Percentiles rank a stretch among this genome's conserved stretches.
These are phyloP conservation scores for Penelope pileata DNA, from an alignment of 2,113 vertebrate genomes.

Conservation along the genomic window DNA sequence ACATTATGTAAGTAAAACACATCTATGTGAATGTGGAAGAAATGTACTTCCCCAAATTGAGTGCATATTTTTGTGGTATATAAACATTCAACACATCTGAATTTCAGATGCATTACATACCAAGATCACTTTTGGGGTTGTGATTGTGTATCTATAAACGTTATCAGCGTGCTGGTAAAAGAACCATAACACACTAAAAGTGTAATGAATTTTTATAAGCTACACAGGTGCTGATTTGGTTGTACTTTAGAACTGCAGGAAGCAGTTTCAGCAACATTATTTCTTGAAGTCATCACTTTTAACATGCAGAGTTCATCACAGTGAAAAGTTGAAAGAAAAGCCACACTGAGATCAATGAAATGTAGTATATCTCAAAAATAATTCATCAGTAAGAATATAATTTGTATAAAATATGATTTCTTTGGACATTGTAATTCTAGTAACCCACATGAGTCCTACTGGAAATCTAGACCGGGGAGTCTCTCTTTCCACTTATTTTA, in stretches of 20 bases:
- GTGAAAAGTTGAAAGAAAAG: not conserved
- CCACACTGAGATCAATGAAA: not conserved
- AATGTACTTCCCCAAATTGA: not conserved
- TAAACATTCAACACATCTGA: not conserved
- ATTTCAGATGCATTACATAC: not conserved
- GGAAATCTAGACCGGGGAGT: not conserved
- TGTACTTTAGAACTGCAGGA: not conserved
- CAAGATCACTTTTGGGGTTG: not conserved
- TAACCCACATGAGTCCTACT: not conserved
- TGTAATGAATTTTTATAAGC: not conserved
- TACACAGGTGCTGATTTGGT: not conserved
- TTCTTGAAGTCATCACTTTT: not conserved
- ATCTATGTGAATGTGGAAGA: not conserved
- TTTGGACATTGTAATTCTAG: not conserved
- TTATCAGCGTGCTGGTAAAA: not conserved
- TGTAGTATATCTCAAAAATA: not conserved
- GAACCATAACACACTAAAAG: not conserved
- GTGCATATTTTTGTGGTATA: not conserved
- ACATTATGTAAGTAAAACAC: not conserved
- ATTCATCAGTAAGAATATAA: not conserved
- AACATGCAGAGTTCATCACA: not conserved
- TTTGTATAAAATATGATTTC: not conserved
- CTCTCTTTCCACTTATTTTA: not conserved
- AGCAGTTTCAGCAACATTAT: not conserved
- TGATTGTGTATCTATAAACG: not conserved